Evolutionary conservation across 2,888 invertebrate genomes (phyloP).

Genomic region (Calameuta pallipes): DNA sequence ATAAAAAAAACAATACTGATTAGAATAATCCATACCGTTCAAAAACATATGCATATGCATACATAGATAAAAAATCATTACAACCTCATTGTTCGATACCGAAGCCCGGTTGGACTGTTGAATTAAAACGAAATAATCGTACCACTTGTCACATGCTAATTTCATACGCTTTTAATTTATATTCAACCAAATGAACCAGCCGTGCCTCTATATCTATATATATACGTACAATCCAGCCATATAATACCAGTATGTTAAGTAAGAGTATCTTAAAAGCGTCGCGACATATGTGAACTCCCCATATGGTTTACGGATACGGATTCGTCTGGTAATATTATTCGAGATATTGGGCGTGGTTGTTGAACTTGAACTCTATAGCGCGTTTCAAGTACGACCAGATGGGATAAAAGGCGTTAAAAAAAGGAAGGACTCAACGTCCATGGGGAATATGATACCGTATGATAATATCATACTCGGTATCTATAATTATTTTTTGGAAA

Average conservation of each 20-base stretch:
- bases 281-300: background rate
- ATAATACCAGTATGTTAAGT: background rate
- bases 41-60: background rate
- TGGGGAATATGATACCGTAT: background rate
- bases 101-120: background rate
- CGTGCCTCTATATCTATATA: background rate
- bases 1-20: background rate
- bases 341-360: slow-evolving; percentile 1
- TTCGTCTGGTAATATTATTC: background rate
- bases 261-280: background rate
- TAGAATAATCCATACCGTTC: background rate
- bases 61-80: background rate
- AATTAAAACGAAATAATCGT: background rate
- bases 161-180: background rate
- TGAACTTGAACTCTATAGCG: slow-evolving; percentile 1
- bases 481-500: background rate
- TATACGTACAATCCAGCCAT: background rate
- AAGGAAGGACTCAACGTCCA: background rate
- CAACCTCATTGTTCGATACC: background rate
- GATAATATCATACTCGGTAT: too few relatives aligned
- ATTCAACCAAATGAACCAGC: background rate
- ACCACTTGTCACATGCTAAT: background rate
- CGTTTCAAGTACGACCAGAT: background rate
- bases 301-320: background rate
- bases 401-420: background rate